A percentile compares a stretch with the other conserved stretches of the same genome.
Conservation (phyloP, 2,113 vertebrate species). For the Dolichallabes microphthalmus region DNA sequence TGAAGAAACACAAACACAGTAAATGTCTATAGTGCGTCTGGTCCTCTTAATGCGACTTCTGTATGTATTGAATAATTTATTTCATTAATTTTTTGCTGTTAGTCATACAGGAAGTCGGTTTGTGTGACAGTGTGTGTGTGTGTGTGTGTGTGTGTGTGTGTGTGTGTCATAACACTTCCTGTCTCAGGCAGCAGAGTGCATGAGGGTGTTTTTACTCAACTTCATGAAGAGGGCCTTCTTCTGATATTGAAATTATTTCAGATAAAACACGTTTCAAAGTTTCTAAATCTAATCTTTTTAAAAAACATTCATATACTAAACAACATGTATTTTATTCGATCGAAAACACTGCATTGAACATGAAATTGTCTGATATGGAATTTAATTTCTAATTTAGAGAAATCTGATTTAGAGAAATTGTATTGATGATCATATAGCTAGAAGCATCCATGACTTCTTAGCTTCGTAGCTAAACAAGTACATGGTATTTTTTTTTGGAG, state of each 20-base stretch:
- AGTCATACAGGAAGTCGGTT: slow-evolving; percentile 15
- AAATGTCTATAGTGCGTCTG: neutral
- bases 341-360: neutral
- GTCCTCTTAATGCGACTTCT: neutral
- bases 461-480: neutral
- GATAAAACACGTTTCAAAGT: neutral
- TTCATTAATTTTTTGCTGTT: neutral
- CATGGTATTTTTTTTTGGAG: neutral
- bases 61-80: neutral
- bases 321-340: too few species aligned
- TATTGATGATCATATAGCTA: too few species aligned
- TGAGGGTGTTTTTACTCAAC: neutral
- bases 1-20: neutral
- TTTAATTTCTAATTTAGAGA: neutral
- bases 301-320: too few species aligned
- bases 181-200: neutral
- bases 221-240: too few species aligned
- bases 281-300: neutral
- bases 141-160: neutral
- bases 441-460: neutral
- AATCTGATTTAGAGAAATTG: neutral
- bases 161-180: slow-evolving; percentile 29
- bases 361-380: neutral
- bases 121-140: neutral
- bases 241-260: too few species aligned